Conservation (phyloP, 1,140 invertebrate genomes). For the Pentalonia nigronervosa region DNA sequence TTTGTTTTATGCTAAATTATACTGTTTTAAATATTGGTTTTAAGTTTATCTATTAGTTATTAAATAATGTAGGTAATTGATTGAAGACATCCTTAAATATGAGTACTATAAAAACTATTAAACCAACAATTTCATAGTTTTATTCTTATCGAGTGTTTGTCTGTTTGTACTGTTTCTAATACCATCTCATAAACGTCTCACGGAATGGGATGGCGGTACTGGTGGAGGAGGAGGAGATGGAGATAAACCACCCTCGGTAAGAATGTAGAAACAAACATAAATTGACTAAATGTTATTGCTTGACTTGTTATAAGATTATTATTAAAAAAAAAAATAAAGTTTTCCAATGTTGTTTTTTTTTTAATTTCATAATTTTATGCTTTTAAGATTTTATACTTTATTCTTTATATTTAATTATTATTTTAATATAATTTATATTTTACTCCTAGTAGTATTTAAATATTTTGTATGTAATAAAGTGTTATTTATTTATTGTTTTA, state of each 20-base stretch:
- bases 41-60: neutral
- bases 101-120: neutral
- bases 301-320: neutral
- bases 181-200: conserved; percentile 60
- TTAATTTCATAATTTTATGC: neutral
- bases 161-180: conserved; percentile 60
- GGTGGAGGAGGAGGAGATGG: conserved; percentile 44
- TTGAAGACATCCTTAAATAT: neutral
- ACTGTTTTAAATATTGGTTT: neutral
- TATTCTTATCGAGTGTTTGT: conserved; percentile 58
- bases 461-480: neutral
- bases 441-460: neutral
- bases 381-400: neutral
- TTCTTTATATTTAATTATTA: neutral
- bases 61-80: neutral
- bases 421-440: conserved; percentile 1
- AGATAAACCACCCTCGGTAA: conserved; percentile 56
- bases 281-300: neutral
- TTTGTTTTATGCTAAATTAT: neutral
- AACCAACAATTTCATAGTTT: neutral
- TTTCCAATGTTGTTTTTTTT: neutral
- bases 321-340: neutral
- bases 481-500: neutral
- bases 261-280: neutral
- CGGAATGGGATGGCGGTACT: conserved; percentile 44